Conservation (phyloP, 2,888 invertebrate genomes). For the Ophion ellenae region DNA sequence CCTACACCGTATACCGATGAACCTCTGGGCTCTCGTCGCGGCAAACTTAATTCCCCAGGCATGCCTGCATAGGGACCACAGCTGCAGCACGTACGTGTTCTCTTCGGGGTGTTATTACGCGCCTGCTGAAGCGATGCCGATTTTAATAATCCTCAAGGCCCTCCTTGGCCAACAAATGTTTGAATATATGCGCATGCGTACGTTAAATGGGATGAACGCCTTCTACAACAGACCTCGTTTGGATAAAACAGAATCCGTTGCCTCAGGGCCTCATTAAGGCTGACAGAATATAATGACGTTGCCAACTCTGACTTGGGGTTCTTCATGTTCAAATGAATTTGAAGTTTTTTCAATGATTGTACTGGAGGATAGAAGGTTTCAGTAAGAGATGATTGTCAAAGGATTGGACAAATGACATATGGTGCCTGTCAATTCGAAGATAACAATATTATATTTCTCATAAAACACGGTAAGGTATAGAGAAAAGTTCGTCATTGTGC, state of each 20-base stretch:
- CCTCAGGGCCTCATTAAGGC: not conserved
- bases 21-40: slow-evolving; percentile 30
- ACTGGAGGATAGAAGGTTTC: not conserved
- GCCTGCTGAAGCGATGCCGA: slow-evolving; percentile 19
- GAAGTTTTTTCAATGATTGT: not conserved
- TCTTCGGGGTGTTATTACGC: slow-evolving; percentile 24
- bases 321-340: not conserved
- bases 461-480: too few species aligned
- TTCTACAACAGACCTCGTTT: not conserved
- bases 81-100: slow-evolving; percentile 50
- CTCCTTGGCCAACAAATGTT: slow-evolving; percentile 19
- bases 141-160: slow-evolving; percentile 11
- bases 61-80: slow-evolving; percentile 27
- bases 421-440: not conserved
- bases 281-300: not conserved
- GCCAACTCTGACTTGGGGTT: not conserved
- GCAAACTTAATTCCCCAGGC: slow-evolving; percentile 43
- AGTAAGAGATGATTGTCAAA: not conserved
- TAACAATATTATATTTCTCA: not conserved
- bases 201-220: not conserved
- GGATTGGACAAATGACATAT: not conserved
- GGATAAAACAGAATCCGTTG: not conserved
- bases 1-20: slow-evolving; percentile 13
- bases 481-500: too few species aligned
- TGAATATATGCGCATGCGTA: not conserved